Conservation (phyloP, 2,888 invertebrate species). For the Netelia melanura region DNA sequence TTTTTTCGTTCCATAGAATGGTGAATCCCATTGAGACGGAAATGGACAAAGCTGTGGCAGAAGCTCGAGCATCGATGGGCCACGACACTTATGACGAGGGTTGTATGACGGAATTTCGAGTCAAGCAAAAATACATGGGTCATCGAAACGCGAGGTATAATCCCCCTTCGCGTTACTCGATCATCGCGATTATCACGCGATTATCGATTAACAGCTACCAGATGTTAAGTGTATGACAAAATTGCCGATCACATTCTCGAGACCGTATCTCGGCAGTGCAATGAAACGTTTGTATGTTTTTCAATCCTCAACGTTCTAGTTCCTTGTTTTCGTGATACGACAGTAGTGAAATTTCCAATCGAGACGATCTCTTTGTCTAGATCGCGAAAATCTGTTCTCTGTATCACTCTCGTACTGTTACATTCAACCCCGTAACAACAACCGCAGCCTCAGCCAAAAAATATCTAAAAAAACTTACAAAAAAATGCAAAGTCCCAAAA, state of each 20-base stretch:
- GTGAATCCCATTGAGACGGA: conserved; percentile 80
- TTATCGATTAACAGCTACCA: conserved; percentile 1
- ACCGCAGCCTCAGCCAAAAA: conserved; percentile 60
- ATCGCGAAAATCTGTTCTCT: neutral
- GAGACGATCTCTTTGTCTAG: conserved; percentile 16
- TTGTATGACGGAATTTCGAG: conserved; percentile 84
- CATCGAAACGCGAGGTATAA: conserved; percentile 91
- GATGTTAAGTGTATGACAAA: conserved; percentile 3
- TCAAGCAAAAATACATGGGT: conserved; percentile 90
- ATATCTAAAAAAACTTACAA: conserved; percentile 73
- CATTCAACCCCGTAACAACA: conserved; percentile 47
- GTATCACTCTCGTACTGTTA: neutral
- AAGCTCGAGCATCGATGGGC: conserved; percentile 75
- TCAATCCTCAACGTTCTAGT: conserved; percentile 37
- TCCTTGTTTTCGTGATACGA: neutral
- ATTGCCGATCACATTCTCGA: conserved; percentile 22
- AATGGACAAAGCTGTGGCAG: conserved; percentile 81
- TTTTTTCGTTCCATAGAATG: conserved; percentile 75
- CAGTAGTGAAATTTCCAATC: conserved; percentile 10
- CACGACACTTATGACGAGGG: conserved; percentile 77
- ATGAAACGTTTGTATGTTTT: neutral
- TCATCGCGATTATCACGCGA: conserved; percentile 24
- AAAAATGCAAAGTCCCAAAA: conserved; percentile 76
- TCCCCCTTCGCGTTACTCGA: conserved; percentile 42
- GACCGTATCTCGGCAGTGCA: neutral